Evolutionary conservation across 1,140 invertebrate genomes (phyloP).

Genomic region (Heliconius eleuchia): DNA sequence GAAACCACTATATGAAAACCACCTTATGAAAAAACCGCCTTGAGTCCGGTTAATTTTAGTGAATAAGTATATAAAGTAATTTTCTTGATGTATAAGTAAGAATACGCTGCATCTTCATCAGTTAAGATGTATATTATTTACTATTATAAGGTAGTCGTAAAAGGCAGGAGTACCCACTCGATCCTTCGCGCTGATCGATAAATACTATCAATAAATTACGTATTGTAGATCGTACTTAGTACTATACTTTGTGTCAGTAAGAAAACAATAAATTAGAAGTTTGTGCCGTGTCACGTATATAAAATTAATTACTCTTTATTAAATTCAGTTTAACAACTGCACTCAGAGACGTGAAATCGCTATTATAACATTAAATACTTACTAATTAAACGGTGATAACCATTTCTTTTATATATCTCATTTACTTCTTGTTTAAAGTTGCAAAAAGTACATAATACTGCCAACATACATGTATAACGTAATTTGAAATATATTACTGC

Average conservation of each 20-base stretch:
- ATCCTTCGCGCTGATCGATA: not conserved
- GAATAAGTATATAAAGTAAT: not conserved
- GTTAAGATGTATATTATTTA: not conserved
- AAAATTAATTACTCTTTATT: not conserved
- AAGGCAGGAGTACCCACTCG: not conserved
- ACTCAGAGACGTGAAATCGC: not conserved
- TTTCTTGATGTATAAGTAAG: not conserved
- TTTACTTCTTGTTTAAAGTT: no score
- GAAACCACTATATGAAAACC: not conserved
- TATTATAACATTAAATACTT: not conserved
- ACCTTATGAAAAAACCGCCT: not conserved
- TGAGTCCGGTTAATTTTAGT: not conserved
- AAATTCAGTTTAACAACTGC: not conserved
- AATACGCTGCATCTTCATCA: not conserved
- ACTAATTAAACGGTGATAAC: not conserved
- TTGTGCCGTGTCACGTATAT: not conserved
- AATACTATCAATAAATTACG: not conserved
- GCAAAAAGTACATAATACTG: not conserved
- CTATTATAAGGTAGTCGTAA: conserved; percentile 1
- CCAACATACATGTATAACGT: not conserved
- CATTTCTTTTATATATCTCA: not conserved
- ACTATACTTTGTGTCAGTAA: not conserved
- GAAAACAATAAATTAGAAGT: not conserved
- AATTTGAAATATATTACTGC: no score
- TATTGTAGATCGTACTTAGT: not conserved